Percentiles rank a stretch among this genome's conserved stretches.
phyloP scores from a whole-genome alignment of 2,797 vertebrate species.

The Geotrypetes seraphini region DNA sequence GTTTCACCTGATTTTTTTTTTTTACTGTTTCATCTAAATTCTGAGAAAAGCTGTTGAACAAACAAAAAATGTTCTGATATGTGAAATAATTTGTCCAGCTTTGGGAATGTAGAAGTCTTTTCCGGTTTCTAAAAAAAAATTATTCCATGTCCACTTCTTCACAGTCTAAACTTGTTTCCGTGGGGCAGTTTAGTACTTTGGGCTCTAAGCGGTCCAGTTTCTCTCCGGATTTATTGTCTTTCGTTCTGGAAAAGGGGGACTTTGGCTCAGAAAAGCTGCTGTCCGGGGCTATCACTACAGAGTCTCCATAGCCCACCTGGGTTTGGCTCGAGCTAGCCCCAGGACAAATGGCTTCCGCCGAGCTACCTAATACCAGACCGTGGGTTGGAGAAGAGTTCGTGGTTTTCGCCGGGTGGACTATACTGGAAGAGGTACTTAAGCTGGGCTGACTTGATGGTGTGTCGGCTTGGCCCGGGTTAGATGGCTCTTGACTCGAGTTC shows the following conservation, averaged over 20 bases:
- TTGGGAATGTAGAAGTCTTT: slow-evolving; percentile 50
- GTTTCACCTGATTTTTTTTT: slow-evolving; percentile 71
- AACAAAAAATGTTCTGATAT: slow-evolving; percentile 53
- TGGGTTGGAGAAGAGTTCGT: slow-evolving; percentile 30
- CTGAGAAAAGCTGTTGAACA: slow-evolving; percentile 28
- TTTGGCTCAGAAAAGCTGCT: slow-evolving; percentile 48
- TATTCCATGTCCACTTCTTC: slow-evolving; percentile 81
- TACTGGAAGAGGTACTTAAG: slow-evolving; percentile 24
- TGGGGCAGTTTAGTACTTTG: slow-evolving; percentile 41
- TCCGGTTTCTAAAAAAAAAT: slow-evolving; percentile 21
- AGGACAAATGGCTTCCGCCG: too few relatives aligned
- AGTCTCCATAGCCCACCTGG: background rate
- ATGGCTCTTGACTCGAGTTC: slow-evolving; percentile 46
- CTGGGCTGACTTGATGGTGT: slow-evolving; percentile 29
- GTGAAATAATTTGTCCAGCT: slow-evolving; percentile 51
- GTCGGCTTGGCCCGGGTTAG: slow-evolving; percentile 39
- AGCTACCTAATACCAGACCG: slow-evolving; percentile 14
- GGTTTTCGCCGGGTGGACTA: slow-evolving; percentile 35
- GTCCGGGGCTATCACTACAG: slow-evolving; percentile 25
- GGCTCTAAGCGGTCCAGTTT: slow-evolving; percentile 45
- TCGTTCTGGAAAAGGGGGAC: slow-evolving; percentile 50
- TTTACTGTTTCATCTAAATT: slow-evolving; percentile 35
- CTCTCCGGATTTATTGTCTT: slow-evolving; percentile 59
- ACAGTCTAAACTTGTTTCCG: slow-evolving; percentile 60
- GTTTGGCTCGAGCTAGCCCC: background rate